Conservation (phyloP, 2,888 invertebrate species). For the Hyppa rectilinea region DNA sequence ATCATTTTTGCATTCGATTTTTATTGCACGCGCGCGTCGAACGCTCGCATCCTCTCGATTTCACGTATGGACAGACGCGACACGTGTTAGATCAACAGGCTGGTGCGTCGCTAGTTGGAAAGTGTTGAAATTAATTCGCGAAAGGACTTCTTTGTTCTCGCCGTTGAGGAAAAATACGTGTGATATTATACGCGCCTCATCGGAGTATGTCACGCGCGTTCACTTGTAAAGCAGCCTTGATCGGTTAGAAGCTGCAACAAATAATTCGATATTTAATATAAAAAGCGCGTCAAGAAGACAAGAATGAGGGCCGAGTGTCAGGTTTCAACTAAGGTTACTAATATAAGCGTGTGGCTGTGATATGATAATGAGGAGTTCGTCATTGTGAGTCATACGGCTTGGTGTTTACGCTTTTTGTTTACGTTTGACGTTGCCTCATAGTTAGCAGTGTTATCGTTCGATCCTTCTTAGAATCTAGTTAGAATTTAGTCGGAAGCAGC, state of each 20-base stretch:
- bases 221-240: slow-evolving; percentile 80
- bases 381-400: slow-evolving; percentile 89
- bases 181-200: slow-evolving; percentile 75
- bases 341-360: slow-evolving; percentile 79
- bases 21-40: slow-evolving; percentile 85
- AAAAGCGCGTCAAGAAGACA: slow-evolving; percentile 75
- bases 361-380: slow-evolving; percentile 89
- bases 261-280: slow-evolving; percentile 65
- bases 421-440: slow-evolving; percentile 78
- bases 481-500: slow-evolving; percentile 76
- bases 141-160: slow-evolving; percentile 87
- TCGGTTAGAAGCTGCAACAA: slow-evolving; percentile 72
- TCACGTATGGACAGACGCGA: slow-evolving; percentile 81
- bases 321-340: slow-evolving; percentile 85
- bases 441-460: slow-evolving; percentile 71
- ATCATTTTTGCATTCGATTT: slow-evolving; percentile 90
- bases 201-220: slow-evolving; percentile 80
- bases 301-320: slow-evolving; percentile 81
- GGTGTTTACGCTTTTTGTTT: slow-evolving; percentile 89
- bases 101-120: slow-evolving; percentile 76
- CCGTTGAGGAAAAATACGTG: slow-evolving; percentile 83
- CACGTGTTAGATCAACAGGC: slow-evolving; percentile 89
- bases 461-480: slow-evolving; percentile 78
- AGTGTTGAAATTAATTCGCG: slow-evolving; percentile 79
- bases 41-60: slow-evolving; percentile 84